Percentiles rank a stretch among this genome's conserved stretches.
These are phyloP conservation scores for Spicauda simplicius DNA, from an alignment of 2,888 invertebrate species.

Conservation along the genomic window DNA sequence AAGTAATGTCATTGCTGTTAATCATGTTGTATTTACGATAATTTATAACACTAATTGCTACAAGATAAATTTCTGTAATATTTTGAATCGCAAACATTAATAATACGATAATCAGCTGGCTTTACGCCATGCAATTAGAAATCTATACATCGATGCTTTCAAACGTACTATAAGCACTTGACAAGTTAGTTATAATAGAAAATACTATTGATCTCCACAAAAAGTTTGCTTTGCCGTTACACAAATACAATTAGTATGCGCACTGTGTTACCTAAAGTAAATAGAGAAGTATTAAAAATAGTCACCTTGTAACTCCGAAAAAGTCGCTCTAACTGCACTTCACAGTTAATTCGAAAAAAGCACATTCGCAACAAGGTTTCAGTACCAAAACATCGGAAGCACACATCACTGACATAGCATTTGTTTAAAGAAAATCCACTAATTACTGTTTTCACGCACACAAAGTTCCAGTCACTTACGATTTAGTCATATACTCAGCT, in stretches of 20 bases:
- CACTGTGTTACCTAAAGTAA: conserved; percentile 24
- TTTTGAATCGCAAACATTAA: conserved; percentile 9
- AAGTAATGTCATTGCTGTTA: neutral
- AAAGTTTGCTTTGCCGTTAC: conserved; percentile 21
- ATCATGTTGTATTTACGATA: neutral
- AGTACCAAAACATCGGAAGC: conserved; percentile 37
- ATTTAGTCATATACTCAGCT: conserved; percentile 6
- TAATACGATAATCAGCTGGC: neutral
- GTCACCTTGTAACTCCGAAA: conserved; percentile 43
- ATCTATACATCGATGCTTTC: conserved; percentile 4
- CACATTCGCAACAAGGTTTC: conserved; percentile 33
- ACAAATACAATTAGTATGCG: conserved; percentile 34
- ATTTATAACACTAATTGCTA: neutral
- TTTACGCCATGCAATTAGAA: conserved; percentile 15
- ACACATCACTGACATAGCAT: conserved; percentile 33
- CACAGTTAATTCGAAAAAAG: conserved; percentile 44
- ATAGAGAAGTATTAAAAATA: conserved; percentile 34
- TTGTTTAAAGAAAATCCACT: conserved; percentile 41
- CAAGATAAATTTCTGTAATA: neutral
- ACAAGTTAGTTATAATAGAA: conserved; percentile 18
- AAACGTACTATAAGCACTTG: conserved; percentile 15
- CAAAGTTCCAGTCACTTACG: conserved; percentile 26
- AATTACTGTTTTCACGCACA: conserved; percentile 38
- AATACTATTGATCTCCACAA: conserved; percentile 16
- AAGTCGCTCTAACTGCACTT: conserved; percentile 42